Base-by-base conservation (phyloP, 2,113 vertebrate genomes). In the Lampris megalopsis region DNA sequence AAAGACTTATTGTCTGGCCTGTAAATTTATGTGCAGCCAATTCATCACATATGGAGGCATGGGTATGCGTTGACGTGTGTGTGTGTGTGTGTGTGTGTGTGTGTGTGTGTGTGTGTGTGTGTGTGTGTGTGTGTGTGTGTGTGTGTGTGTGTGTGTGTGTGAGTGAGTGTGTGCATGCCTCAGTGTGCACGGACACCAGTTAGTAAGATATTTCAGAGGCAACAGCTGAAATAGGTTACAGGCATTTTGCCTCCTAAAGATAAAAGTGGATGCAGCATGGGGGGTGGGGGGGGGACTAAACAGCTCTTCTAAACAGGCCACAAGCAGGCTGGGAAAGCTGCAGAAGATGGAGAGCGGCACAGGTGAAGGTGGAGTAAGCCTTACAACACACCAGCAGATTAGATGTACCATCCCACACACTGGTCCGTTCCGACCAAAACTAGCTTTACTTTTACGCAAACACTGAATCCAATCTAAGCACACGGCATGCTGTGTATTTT, bases 11-110 rank as follows among this genome's bases (percentile, higher is more conserved):
- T 76, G 86, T 85, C 60, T 81, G 47, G 47, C 54, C 24, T 1
- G 3, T 58, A 64, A 78, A 86, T 89, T 81, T 75, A 85, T 85
- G 83, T 84, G 83, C 82, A 87, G 68, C 71, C 86, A 80, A 90
- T 92, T 89, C 69, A 88, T 92, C 88, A 86, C 79, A 62, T 8
- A 80, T 43, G 43, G 60, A 57, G 67, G 24, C 24, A 24, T 24
- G 24, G 24, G 24, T 24, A 24, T 24, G 24, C 57, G 36, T 6
- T 35, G 24, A 6, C 54, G 35, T 36, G 61, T 6, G 5, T 60
- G 4, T 42, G 64, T 48, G 73, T 9, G 56, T 71, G 47, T 71
- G 58, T 58, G 62, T 41, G 37, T 72, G 48, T 41, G 56, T 48
- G 43, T 56, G 61, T 38, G 56, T 10, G 64, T 50, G 49, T 50